phyloP scores from a whole-genome alignment of 2,797 vertebrate species.

The Loris lydekkerianus region DNA sequence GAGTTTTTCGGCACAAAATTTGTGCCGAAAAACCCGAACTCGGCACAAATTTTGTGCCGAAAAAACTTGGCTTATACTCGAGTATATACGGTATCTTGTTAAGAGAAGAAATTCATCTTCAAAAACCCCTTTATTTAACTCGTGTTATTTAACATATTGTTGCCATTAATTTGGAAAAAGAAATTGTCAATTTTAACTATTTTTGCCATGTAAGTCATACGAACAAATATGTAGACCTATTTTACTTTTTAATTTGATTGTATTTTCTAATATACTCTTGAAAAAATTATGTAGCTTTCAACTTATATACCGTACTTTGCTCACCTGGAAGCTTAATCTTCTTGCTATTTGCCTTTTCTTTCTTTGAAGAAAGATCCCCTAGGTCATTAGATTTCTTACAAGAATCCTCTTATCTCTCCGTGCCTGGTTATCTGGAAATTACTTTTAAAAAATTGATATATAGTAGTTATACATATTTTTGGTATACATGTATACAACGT shows the following conservation, averaged over 20 bases:
- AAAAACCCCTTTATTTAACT: not conserved
- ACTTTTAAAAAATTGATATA: not conserved
- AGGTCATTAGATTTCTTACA: not conserved
- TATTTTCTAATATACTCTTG: conserved; percentile 32
- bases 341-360: not conserved
- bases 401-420: not conserved
- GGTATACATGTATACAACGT: not conserved
- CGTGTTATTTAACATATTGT: not conserved
- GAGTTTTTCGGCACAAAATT: too few relatives aligned
- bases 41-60: too few relatives aligned
- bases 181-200: not conserved
- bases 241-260: not conserved
- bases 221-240: not conserved
- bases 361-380: not conserved
- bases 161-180: not conserved
- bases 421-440: not conserved
- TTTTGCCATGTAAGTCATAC: not conserved
- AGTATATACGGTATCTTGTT: not conserved
- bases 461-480: not conserved
- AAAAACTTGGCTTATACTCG: too few relatives aligned
- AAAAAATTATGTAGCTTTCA: conserved; percentile 7
- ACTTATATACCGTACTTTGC: not conserved
- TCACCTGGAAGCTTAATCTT: not conserved
- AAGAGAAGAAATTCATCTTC: not conserved
- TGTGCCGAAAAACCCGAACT: too few relatives aligned